phyloP scores from a whole-genome alignment of 2,888 invertebrate species.

The Cheilosia variabilis region DNA sequence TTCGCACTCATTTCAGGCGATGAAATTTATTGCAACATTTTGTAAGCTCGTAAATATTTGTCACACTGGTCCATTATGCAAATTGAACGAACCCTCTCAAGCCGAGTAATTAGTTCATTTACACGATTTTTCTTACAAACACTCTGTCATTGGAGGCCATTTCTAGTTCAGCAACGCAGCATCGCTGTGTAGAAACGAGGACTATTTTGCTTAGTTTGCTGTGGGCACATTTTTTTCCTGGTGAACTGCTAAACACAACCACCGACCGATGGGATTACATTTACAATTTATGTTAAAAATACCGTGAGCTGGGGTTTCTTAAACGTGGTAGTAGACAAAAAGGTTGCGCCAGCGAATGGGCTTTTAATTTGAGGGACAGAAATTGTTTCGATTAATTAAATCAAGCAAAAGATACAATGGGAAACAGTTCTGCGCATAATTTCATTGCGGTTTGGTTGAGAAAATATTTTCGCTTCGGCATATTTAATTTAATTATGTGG shows the following conservation, averaged over 20 bases:
- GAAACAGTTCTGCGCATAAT: conserved; percentile 33
- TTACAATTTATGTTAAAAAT: conserved; percentile 32
- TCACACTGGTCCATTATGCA: conserved; percentile 65
- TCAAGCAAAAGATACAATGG: conserved; percentile 24
- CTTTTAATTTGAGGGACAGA: conserved; percentile 58
- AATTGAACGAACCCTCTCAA: conserved; percentile 52
- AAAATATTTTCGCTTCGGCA: neutral
- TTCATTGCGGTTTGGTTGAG: neutral
- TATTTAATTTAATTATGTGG: neutral
- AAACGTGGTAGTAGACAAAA: conserved; percentile 14
- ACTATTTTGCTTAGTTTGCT: conserved; percentile 11
- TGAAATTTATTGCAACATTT: conserved; percentile 62
- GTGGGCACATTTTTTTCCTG: conserved; percentile 11
- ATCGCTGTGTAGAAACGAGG: neutral
- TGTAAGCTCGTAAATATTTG: conserved; percentile 67
- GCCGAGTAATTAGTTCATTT: conserved; percentile 69
- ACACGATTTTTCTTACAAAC: conserved; percentile 60
- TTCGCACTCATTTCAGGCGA: conserved; percentile 36
- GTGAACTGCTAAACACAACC: conserved; percentile 35
- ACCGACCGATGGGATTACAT: conserved; percentile 31
- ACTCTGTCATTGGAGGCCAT: conserved; percentile 36
- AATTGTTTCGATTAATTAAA: conserved; percentile 52
- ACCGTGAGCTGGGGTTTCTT: neutral
- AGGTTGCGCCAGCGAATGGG: conserved; percentile 39
- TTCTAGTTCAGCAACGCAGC: conserved; percentile 6